Evolutionary conservation across 2,113 vertebrate genomes (phyloP), one percentile per base, ranked within the genome.

Genomic region (Melanerpes aurifrons): DNA sequence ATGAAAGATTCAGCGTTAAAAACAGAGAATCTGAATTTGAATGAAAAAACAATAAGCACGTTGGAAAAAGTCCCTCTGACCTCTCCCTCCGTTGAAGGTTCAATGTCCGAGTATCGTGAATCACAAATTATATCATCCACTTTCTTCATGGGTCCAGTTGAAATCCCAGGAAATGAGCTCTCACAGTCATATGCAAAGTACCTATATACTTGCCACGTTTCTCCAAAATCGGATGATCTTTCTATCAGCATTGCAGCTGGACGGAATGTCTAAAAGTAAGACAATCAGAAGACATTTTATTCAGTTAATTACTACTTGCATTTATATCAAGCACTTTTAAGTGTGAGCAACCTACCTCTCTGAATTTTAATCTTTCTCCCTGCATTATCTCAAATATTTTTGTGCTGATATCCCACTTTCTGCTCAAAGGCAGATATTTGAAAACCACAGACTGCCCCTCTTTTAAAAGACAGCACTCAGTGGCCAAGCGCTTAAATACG

Each of bases 161-260:
- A 98, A 63, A 99, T 80, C 6, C 96, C 95, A 2, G 98, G 98
- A 96, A 99, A 99, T 0, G 99, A 98, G 11, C 98, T 95, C 97
- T 99, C 99, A 9, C 99, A 99, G 97, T 99, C 99, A 31, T 99
- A 99, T 21, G 99, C 99, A 22, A 99, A 99, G 97, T 99, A 99
- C 15, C 99, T 98, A 73, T 99, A 99, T 61, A 99, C 98, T 43
- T 98, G 98, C 99, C 99, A 99, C 0, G 98, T 98, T 88, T 98
- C 97, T 79, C 99, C 99, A 32, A 99, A 99, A 96, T 99, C 99
- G 15, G 99, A 97, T 0, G 99, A 99, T n/a, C 99, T 98, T 93
- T 99, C 99, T 53, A 99, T 99, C 92, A 98, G 95, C 99, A 99
- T 99, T 35, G 99, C 99, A 64, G 99, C 98, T 11, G 99, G 98